These are phyloP conservation scores for Eristalis tenax DNA, from an alignment of 2,888 invertebrate genomes.

Conservation along the genomic window DNA sequence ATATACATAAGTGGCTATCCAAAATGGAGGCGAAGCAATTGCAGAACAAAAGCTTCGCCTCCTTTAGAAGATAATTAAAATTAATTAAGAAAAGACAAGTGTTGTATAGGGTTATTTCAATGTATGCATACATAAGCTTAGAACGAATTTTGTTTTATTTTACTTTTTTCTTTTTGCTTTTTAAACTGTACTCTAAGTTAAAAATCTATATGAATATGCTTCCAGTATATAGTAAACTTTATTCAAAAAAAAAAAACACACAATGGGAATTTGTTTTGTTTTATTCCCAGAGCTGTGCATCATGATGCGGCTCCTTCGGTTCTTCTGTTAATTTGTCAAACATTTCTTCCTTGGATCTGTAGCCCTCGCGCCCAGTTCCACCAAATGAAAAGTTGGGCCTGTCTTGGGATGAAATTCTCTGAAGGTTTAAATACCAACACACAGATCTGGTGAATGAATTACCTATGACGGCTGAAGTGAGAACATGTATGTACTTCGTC, in stretches of 20 bases:
- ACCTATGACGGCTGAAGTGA: too few species aligned
- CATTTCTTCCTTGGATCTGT: neutral
- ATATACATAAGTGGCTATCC: neutral
- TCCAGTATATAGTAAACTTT: conserved; percentile 1
- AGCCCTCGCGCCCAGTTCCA: neutral
- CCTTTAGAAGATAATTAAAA: conserved; percentile 53
- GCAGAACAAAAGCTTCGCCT: neutral
- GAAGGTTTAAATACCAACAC: too few species aligned
- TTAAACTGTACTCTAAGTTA: neutral
- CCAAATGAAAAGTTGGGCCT: too few species aligned
- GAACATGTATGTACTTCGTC: too few species aligned
- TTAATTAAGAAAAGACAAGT: conserved; percentile 46
- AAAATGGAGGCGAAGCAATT: neutral
- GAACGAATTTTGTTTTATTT: conserved; percentile 40
- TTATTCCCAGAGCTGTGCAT: neutral
- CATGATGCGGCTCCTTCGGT: neutral
- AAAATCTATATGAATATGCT: neutral
- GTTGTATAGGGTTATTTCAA: conserved; percentile 63
- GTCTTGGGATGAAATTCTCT: too few species aligned
- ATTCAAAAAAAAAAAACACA: neutral
- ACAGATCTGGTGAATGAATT: too few species aligned
- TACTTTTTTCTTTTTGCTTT: conserved; percentile 20
- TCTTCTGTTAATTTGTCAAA: neutral
- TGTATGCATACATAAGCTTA: conserved; percentile 62
- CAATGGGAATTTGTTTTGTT: neutral